Evolutionary conservation across 2,113 vertebrate genomes (phyloP), one percentile per base, ranked within the genome.

Genomic region (Rhizomys pruinosus): DNA sequence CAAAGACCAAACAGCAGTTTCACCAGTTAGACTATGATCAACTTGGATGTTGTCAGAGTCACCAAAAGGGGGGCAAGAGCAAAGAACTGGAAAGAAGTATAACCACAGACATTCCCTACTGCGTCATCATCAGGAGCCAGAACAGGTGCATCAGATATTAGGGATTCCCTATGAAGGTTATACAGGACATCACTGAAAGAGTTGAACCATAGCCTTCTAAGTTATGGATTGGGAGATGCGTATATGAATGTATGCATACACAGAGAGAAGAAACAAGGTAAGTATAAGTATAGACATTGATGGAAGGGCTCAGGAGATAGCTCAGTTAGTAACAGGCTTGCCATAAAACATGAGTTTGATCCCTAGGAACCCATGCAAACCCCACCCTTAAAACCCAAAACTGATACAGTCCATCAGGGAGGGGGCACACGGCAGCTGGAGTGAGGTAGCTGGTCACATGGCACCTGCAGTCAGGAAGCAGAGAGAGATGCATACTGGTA

Each of bases 161-260:
- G 79, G 22, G n/a, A 74, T 76, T 71, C 47, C 27, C n/a, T 32
- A 29, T n/a, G n/a, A n/a, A n/a, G n/a, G n/a, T n/a, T n/a, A n/a
- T n/a, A n/a, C n/a, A n/a, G n/a, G n/a, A n/a, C n/a, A n/a, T n/a
- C n/a, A n/a, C n/a, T n/a, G 34, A 13, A 77, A 77, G 34, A 76
- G 12, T 74, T 74, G 79, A 25, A 85, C 47, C 32, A 17, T n/a
- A 39, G 37, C 39, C 79, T 81, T n/a, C 34, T 32, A 68, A 77
- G n/a, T 72, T 32, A 84, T 32, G 7, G 42, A 63, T 47, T 55
- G 55, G 25, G 66, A 32, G 61, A 25, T 3, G 25, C 3, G 55
- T 25, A 25, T 20, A 27, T 0, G 20, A 0, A 22, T 6, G 32
- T 10, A 7, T 19, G 11, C 52, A 17, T 4, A 52, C 20, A 64